Conservation (phyloP, 1,140 invertebrate species). For the Octopus sinensis region DNA sequence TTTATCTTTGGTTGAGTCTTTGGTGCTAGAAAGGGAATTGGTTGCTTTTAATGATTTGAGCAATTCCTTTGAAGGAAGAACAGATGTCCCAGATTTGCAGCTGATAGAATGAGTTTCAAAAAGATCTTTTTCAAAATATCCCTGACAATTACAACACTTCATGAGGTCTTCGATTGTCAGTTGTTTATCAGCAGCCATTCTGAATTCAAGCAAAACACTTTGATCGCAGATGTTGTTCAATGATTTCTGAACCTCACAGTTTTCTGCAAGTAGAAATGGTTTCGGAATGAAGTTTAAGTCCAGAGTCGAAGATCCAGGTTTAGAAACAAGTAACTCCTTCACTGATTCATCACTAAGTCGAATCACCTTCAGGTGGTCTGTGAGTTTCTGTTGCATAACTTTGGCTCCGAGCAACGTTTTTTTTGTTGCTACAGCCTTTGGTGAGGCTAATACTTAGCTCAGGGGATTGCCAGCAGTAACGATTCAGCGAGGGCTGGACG, state of each 20-base stretch:
- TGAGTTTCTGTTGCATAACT: conserved; percentile 7
- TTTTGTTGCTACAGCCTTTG: not conserved
- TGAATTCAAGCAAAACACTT: not conserved
- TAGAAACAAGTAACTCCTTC: not conserved
- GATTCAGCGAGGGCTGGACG: not conserved
- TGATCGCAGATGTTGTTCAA: no score
- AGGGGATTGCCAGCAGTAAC: not conserved
- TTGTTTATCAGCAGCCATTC: not conserved
- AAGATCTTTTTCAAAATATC: not conserved
- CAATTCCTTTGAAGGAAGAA: no score
- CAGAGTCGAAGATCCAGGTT: no score
- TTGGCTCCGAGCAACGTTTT: not conserved
- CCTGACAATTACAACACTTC: not conserved
- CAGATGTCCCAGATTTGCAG: not conserved
- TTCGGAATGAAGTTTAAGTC: no score
- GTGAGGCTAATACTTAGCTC: not conserved
- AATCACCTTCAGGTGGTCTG: not conserved
- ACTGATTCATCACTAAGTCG: not conserved
- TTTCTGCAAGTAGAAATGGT: no score
- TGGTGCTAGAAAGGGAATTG: no score
- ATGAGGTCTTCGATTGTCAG: not conserved
- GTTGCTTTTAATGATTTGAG: no score
- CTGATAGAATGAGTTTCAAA: not conserved
- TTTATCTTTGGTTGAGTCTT: no score
- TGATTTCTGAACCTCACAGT: no score